Conservation (phyloP, 2,888 invertebrate species). For the Cactoblastis cactorum region DNA sequence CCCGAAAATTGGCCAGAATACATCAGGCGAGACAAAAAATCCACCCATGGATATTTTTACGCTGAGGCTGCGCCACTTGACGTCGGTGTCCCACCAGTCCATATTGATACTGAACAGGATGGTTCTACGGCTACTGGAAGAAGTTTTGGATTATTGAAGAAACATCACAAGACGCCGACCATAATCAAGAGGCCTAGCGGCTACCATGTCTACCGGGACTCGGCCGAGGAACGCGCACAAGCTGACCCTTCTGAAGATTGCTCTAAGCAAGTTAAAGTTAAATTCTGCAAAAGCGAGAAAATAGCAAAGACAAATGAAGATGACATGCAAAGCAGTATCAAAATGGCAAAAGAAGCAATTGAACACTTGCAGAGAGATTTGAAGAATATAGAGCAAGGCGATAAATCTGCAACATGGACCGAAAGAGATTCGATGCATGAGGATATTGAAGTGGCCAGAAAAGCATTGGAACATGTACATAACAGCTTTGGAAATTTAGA, state of each 20-base stretch:
- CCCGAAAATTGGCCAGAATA: slow-evolving; percentile 24
- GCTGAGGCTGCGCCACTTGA: slow-evolving; percentile 15
- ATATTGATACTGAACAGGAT: slow-evolving; percentile 20
- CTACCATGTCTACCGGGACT: slow-evolving; percentile 53
- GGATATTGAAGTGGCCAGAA: slow-evolving; percentile 54
- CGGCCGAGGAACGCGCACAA: slow-evolving; percentile 55
- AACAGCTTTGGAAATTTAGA: slow-evolving; percentile 49
- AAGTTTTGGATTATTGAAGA: slow-evolving; percentile 41
- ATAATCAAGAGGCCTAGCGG: slow-evolving; percentile 44
- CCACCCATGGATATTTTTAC: slow-evolving; percentile 31
- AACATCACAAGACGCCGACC: slow-evolving; percentile 38
- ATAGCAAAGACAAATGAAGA: slow-evolving; percentile 36
- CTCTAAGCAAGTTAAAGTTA: slow-evolving; percentile 57
- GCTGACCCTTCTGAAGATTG: slow-evolving; percentile 50
- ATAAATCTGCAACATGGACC: slow-evolving; percentile 29
- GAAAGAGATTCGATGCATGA: slow-evolving; percentile 47
- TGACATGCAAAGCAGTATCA: slow-evolving; percentile 57
- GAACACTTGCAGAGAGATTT: slow-evolving; percentile 56
- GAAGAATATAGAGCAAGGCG: slow-evolving; percentile 40
- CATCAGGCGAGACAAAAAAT: slow-evolving; percentile 46
- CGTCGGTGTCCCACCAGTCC: slow-evolving; percentile 10
- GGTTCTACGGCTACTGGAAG: slow-evolving; percentile 30
- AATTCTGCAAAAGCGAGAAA: slow-evolving; percentile 49
- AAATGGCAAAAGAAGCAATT: slow-evolving; percentile 63
- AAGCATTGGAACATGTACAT: slow-evolving; percentile 54